Percentiles rank a stretch among this genome's conserved stretches.
These are phyloP conservation scores for Apodemia zela DNA, from an alignment of 2,888 invertebrate genomes.

Conservation along the genomic window DNA sequence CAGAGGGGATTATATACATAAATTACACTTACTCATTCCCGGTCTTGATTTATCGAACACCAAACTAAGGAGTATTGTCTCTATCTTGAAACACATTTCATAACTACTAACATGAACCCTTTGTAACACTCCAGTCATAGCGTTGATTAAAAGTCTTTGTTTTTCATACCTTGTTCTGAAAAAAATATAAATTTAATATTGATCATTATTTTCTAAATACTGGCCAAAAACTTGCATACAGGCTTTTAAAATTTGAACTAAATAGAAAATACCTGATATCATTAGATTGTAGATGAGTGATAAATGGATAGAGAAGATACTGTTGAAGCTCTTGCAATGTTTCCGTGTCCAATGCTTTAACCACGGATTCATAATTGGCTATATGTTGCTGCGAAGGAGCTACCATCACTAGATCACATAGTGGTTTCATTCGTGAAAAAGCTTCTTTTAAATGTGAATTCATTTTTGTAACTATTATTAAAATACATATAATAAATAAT, in stretches of 20 bases:
- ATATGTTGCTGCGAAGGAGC: constrained; percentile 63
- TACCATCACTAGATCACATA: constrained; percentile 74
- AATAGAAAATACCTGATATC: constrained; percentile 50
- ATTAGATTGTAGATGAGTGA: constrained; percentile 55
- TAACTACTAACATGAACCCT: constrained; percentile 68
- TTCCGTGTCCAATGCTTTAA: constrained; percentile 55
- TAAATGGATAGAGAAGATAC: constrained; percentile 76
- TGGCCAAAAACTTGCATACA: too few species aligned
- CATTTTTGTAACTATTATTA: constrained; percentile 39
- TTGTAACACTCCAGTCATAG: constrained; percentile 66
- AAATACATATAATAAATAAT: neutral
- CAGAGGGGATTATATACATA: too few species aligned
- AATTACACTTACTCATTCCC: constrained; percentile 66
- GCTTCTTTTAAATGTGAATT: constrained; percentile 54
- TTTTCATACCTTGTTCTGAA: constrained; percentile 63
- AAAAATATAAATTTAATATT: constrained; percentile 22
- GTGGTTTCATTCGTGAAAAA: constrained; percentile 69
- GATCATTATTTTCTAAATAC: too few species aligned
- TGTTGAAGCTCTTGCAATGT: constrained; percentile 73
- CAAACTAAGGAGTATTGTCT: constrained; percentile 72
- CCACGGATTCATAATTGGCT: constrained; percentile 44
- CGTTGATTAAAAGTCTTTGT: constrained; percentile 71
- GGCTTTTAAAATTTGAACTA: neutral
- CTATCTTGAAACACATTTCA: constrained; percentile 78
- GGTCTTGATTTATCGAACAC: constrained; percentile 75